Percentiles rank a stretch among this genome's conserved stretches.
These are phyloP conservation scores for Bilobella aurantiaca DNA, from an alignment of 1,140 invertebrate species.

Conservation along the genomic window DNA sequence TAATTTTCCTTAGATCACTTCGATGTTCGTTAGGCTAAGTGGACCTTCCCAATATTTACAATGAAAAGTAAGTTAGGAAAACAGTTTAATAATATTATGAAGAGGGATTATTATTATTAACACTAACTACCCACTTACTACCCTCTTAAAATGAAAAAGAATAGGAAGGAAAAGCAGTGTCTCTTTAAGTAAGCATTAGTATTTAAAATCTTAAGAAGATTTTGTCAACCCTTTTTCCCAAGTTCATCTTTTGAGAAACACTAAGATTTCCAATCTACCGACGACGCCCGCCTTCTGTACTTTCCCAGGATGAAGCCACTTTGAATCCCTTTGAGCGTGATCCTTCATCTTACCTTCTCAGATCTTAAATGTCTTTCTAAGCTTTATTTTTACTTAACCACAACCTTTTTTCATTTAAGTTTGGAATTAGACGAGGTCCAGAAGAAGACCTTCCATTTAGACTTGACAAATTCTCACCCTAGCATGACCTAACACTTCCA, in stretches of 20 bases:
- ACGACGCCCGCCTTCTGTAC: background rate
- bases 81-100: background rate
- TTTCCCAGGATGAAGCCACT: background rate
- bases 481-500: background rate
- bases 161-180: background rate
- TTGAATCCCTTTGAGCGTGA: background rate
- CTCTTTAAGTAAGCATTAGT: constrained; percentile 4
- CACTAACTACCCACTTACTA: background rate
- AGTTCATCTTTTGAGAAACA: background rate
- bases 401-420: background rate
- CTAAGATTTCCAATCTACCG: background rate
- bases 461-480: background rate
- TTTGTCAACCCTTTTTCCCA: constrained; percentile 2
- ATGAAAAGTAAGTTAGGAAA: background rate
- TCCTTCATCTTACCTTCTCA: background rate
- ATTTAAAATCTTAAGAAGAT: constrained; percentile 7
- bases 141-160: no score
- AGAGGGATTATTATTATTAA: background rate
- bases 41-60: background rate
- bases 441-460: background rate
- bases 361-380: background rate
- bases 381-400: constrained; percentile 1
- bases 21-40: no score
- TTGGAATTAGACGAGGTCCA: no score
- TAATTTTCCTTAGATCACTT: no score